These are phyloP conservation scores for Halocynthia aurantium DNA, from an alignment of 23 tunicate species.

Conservation along the genomic window DNA sequence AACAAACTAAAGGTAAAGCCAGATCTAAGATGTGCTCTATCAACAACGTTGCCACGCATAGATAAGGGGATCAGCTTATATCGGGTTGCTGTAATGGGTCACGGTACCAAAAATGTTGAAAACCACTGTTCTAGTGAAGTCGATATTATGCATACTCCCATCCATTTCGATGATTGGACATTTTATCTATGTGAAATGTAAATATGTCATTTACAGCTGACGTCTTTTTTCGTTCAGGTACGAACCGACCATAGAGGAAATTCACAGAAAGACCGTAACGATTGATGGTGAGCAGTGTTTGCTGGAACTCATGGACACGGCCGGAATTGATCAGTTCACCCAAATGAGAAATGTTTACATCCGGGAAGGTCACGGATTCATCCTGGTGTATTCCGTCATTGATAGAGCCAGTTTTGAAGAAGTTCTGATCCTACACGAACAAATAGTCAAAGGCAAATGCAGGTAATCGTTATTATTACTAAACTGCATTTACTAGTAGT, in stretches of 20 bases:
- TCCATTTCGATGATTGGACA: too few relatives aligned
- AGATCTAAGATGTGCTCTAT: too few relatives aligned
- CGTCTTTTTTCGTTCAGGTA: slow-evolving; percentile 29
- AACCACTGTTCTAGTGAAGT: too few relatives aligned
- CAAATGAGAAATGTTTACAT: slow-evolving; percentile 86
- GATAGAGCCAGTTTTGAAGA: slow-evolving; percentile 87
- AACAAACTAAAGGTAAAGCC: too few relatives aligned
- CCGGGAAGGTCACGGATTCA: slow-evolving; percentile 82
- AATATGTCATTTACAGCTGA: too few relatives aligned
- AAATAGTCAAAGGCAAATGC: slow-evolving; percentile 60
- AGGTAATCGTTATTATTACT: slow-evolving; percentile 10
- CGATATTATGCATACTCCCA: too few relatives aligned
- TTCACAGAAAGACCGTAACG: slow-evolving; percentile 39
- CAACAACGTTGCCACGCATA: too few relatives aligned
- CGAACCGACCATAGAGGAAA: slow-evolving; percentile 90
- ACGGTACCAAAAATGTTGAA: too few relatives aligned
- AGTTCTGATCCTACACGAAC: slow-evolving; percentile 62
- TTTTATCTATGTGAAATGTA: too few relatives aligned
- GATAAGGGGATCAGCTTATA: too few relatives aligned
- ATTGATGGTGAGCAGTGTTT: slow-evolving; percentile 56
- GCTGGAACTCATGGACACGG: slow-evolving; percentile 88
- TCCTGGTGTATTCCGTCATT: slow-evolving; percentile 65
- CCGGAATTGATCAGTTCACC: slow-evolving; percentile 90
- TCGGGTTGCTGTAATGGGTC: too few relatives aligned
- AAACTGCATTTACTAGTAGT: too few relatives aligned